Evolutionary conservation across 2,888 invertebrate genomes (phyloP), one percentile per base, ranked within the genome.

Genomic region (Dryomyza anilis): DNA sequence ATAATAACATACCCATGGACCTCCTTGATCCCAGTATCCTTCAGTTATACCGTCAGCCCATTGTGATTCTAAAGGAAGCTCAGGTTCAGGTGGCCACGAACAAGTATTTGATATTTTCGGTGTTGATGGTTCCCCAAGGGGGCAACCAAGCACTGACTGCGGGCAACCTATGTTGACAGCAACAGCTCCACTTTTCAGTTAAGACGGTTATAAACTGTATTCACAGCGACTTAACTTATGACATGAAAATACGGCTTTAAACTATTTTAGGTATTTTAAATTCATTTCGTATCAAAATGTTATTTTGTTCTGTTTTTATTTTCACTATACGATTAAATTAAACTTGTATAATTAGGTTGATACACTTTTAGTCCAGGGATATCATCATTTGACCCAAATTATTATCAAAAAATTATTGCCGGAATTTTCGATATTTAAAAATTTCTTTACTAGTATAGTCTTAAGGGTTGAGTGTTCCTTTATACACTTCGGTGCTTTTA

Each of bases 1-100:
- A 14, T 29, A 2, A 27, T 64, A 64, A 74, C 78, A 71, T 77
- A 78, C 78, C 78, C 78, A 78, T 71, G 76, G 76, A 64, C 74
- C 76, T 66, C 74, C 76, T 72, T 78, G 76, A 73, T 76, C 75
- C 78, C 78, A 78, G 71, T 78, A 78, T 66, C 76, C 75, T 72
- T 78, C 78, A 14, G 75, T 75, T 62, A 76, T 69, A 53, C 78
- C 78, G 69, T 78, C 78, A 62, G 75, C 78, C 76, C 76, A 77
- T 74, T 78, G 78, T 46, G 76, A 76, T 71, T 78, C 78, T 60
- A 78, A 69, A 61, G 78, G 78, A 60, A 78, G 70, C 71, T 78
- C 78, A 48, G 78, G 77, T 70, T 78, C 78, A 56, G 75, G 76
- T 61, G 75, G 74, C 77, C 78, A 78, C 65, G 71, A 67, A 56